Base-by-base conservation (phyloP, 1,140 invertebrate species). In the Zaprionus capensis region DNA sequence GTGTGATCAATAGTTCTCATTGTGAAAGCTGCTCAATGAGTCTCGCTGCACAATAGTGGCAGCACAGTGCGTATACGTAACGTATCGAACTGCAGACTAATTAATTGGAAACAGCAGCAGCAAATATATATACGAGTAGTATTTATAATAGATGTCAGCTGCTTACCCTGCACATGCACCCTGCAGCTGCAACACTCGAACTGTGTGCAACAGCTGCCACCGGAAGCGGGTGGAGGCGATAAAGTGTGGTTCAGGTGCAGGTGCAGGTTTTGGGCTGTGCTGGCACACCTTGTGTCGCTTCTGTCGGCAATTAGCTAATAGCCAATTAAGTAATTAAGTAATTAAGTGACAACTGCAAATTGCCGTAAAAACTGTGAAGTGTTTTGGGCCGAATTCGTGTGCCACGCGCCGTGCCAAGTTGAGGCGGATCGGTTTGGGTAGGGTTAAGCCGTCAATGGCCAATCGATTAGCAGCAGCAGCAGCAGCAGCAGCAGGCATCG, bases 291-390 rank as follows among this genome's bases (percentile, higher is more conserved):
- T 34, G 31, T n/a, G 38, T 2, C 55, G 36, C 38, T 22, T 61
- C 41, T 51, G 61, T 53, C 59, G 58, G 62, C 64, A 72, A 73
- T 88, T 81, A 74, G 84, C 84, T 90, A 88, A 90, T 81, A 79
- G 84, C 81, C 84, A 88, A 88, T 88, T 88, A 88, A 81, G 84
- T 83, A 88, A 88, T 88, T 88, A 79, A 79, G 75, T 71, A 38
- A 57, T 49, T 70, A 63, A 77, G 28, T 87, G 84, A 83, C 77
- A 87, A 81, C 80, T 88, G 80, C 62, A 78, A 87, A 81, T 88
- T 83, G 74, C 62, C 68, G 70, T 70, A 62, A 69, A 75, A 76
- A 71, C 56, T 22, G 68, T 71, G 34, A 76, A 71, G 67, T 76
- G 68, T 61, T 75, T 71, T 79, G 64, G 68, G 56, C 66, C 68